These are phyloP conservation scores for Drosophila setifemur DNA, from an alignment of 1,140 invertebrate genomes.

Conservation along the genomic window DNA sequence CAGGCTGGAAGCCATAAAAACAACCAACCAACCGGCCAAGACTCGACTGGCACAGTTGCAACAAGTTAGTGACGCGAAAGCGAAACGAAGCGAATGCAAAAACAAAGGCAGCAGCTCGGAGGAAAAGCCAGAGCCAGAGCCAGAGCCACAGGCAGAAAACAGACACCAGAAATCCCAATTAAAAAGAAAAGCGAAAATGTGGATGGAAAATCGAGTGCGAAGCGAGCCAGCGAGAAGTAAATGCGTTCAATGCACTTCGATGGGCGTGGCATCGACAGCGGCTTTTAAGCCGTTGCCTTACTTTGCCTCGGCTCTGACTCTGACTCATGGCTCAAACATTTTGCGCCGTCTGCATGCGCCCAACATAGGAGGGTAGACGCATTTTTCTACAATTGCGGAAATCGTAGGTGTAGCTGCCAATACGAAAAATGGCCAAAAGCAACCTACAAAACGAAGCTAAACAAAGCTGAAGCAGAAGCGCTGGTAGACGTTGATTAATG, in stretches of 20 bases:
- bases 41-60: conserved; percentile 66
- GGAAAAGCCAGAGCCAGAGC: conserved; percentile 36
- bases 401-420: conserved; percentile 62
- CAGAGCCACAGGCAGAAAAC: neutral
- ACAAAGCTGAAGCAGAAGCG: neutral
- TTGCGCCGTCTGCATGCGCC: conserved; percentile 29
- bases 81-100: conserved; percentile 49
- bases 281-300: conserved; percentile 35
- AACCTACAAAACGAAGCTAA: conserved; percentile 7
- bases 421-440: conserved; percentile 44
- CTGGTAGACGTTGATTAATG: conserved; percentile 12
- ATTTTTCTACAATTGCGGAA: conserved; percentile 49
- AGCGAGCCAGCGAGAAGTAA: conserved; percentile 35
- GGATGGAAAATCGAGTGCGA: conserved; percentile 46
- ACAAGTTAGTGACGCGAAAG: conserved; percentile 63
- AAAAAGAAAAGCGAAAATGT: conserved; percentile 69
- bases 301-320: neutral
- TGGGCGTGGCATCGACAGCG: conserved; percentile 37
- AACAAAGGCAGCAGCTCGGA: neutral
- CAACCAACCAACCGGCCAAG: conserved; percentile 20
- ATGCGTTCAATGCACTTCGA: conserved; percentile 71
- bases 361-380: conserved; percentile 16
- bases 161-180: conserved; percentile 65
- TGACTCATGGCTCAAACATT: conserved; percentile 49
- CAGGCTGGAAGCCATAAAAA: conserved; percentile 63